phyloP scores from a whole-genome alignment of 2,113 vertebrate genomes.

The Limanda limanda region DNA sequence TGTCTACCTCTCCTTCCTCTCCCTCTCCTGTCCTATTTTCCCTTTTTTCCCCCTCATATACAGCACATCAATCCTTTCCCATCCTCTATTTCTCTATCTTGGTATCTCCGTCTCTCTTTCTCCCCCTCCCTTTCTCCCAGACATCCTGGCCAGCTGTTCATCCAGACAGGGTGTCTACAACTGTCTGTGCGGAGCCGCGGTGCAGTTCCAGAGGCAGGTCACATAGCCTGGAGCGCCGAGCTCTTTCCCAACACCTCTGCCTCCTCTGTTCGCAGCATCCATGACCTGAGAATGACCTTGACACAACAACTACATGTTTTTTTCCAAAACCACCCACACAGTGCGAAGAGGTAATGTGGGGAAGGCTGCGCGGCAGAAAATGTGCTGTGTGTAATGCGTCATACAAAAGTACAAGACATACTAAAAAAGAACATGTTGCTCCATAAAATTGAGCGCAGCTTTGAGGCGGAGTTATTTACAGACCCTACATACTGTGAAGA shows the following conservation, averaged over 20 bases:
- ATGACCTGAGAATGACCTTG: slow-evolving; percentile 51
- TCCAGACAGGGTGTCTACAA: slow-evolving; percentile 75
- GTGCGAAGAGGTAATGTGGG: not conserved
- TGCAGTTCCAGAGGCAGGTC: slow-evolving; percentile 52
- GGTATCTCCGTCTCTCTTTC: slow-evolving; percentile 44
- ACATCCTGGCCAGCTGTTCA: slow-evolving; percentile 77
- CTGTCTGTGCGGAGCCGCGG: slow-evolving; percentile 56
- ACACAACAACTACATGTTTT: slow-evolving; percentile 50
- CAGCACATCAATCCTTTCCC: slow-evolving; percentile 20
- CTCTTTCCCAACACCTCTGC: slow-evolving; percentile 65
- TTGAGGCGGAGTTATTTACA: slow-evolving; percentile 51
- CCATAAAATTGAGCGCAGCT: slow-evolving; percentile 42
- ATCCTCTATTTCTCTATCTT: slow-evolving; percentile 41
- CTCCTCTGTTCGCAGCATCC: slow-evolving; percentile 61
- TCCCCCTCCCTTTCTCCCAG: slow-evolving; percentile 49
- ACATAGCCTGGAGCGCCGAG: slow-evolving; percentile 46
- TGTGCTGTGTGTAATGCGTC: not conserved
- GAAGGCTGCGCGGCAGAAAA: slow-evolving; percentile 17
- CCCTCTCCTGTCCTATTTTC: slow-evolving; percentile 42
- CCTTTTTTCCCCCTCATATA: slow-evolving; percentile 10
- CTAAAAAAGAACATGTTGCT: slow-evolving; percentile 17
- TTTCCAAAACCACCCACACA: slow-evolving; percentile 49
- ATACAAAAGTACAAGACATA: not conserved
- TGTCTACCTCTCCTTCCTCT: slow-evolving; percentile 46
- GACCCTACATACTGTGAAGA: slow-evolving; percentile 26